A percentile compares a stretch with the other conserved stretches of the same genome.
These are phyloP conservation scores for Rhamphomyia laevipes DNA, from an alignment of 2,888 invertebrate genomes.

Conservation along the genomic window DNA sequence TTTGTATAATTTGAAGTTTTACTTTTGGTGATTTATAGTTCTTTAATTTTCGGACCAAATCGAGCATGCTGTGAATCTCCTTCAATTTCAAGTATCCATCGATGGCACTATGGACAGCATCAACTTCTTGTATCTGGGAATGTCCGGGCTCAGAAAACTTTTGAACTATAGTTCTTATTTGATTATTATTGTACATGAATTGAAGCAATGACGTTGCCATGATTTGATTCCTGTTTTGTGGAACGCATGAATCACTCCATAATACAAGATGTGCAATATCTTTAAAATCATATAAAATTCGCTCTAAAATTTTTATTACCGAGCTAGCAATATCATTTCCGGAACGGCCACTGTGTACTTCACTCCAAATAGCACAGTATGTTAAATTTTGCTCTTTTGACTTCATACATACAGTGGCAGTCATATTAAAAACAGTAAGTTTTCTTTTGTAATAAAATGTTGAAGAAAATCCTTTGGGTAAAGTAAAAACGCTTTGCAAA, in stretches of 20 bases:
- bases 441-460: too few species aligned
- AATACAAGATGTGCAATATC: slow-evolving; percentile 9
- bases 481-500: neutral
- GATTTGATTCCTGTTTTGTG: slow-evolving; percentile 13
- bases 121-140: slow-evolving; percentile 13
- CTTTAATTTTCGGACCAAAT: neutral
- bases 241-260: slow-evolving; percentile 13
- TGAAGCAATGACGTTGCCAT: slow-evolving; percentile 9
- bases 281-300: too few species aligned
- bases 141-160: slow-evolving; percentile 7
- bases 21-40: neutral
- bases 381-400: too few species aligned
- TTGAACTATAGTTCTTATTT: neutral
- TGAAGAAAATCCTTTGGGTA: neutral
- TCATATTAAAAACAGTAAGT: too few species aligned
- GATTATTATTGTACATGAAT: slow-evolving; percentile 5
- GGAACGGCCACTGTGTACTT: too few species aligned
- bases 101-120: slow-evolving; percentile 11
- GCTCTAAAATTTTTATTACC: too few species aligned
- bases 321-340: too few species aligned
- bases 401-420: too few species aligned
- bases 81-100: slow-evolving; percentile 9
- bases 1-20: neutral
- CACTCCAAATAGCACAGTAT: too few species aligned
- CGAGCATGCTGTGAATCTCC: slow-evolving; percentile 4